These are phyloP conservation scores for Calyptomena viridis DNA, from an alignment of 2,113 vertebrate genomes.

Conservation along the genomic window DNA sequence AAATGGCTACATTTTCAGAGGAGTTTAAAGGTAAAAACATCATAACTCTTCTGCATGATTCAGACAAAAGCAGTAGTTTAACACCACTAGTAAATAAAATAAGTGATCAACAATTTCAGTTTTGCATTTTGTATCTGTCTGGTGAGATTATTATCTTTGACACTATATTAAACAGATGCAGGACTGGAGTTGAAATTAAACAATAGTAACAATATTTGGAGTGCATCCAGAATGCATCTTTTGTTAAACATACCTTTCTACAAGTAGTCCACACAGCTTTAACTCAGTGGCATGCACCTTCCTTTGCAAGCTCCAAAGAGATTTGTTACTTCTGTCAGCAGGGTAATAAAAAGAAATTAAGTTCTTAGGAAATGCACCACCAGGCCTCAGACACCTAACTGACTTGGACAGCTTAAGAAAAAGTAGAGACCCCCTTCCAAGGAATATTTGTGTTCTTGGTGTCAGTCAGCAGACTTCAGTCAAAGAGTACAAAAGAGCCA, in stretches of 20 bases:
- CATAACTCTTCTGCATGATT: constrained; percentile 37
- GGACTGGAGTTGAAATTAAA: constrained; percentile 69
- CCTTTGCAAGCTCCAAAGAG: constrained; percentile 50
- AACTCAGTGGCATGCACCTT: constrained; percentile 54
- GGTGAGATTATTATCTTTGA: constrained; percentile 66
- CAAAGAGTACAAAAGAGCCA: constrained; percentile 15
- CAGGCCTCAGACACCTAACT: constrained; percentile 55
- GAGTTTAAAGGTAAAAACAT: constrained; percentile 25
- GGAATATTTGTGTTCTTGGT: constrained; percentile 1
- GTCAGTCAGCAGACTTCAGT: constrained; percentile 29
- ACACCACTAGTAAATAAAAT: constrained; percentile 65
- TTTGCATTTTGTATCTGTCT: constrained; percentile 69
- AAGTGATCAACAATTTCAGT: constrained; percentile 65
- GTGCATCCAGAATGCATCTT: constrained; percentile 65
- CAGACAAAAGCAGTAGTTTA: constrained; percentile 54
- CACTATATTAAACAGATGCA: constrained; percentile 67
- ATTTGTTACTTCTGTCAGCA: constrained; percentile 68
- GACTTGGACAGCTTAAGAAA: constrained; percentile 59
- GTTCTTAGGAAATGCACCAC: constrained; percentile 56
- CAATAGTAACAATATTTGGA: constrained; percentile 65
- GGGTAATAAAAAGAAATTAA: constrained; percentile 64
- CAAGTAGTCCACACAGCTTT: neutral
- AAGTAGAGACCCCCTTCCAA: constrained; percentile 21
- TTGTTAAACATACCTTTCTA: constrained; percentile 59
- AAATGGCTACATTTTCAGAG: constrained; percentile 43